phyloP scores from a whole-genome alignment of 92 coral and sea anemone genomes.

The Actinostola sp. region DNA sequence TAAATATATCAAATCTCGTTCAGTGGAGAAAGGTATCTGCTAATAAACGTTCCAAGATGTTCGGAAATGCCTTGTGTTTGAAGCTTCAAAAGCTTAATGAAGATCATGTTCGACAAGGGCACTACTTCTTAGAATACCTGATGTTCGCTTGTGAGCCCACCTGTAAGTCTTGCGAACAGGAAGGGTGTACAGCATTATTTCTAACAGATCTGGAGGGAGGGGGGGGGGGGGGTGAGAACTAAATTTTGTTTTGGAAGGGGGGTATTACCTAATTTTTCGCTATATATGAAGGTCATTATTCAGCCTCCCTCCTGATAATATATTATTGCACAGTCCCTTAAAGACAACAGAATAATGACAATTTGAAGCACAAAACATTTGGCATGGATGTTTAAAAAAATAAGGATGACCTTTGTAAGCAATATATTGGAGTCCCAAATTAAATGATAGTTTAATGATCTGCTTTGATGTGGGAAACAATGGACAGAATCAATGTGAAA shows the following conservation, averaged over 20 bases:
- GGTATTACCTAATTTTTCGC: too few species aligned
- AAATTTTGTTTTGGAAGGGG: too few species aligned
- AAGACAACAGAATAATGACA: too few species aligned
- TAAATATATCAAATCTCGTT: constrained; percentile 27
- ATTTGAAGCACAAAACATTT: background rate
- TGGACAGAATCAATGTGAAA: constrained; percentile 53
- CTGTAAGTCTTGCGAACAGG: too few species aligned
- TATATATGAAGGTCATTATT: too few species aligned
- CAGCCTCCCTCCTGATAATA: too few species aligned
- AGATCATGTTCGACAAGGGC: constrained; percentile 50
- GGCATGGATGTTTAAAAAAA: constrained; percentile 9
- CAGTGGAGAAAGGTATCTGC: constrained; percentile 39
- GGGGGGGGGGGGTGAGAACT: too few species aligned
- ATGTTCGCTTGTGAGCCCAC: constrained; percentile 33
- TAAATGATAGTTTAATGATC: constrained; percentile 19
- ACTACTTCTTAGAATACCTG: constrained; percentile 26
- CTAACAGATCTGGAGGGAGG: too few species aligned
- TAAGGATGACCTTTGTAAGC: constrained; percentile 23
- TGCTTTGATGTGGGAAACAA: constrained; percentile 31
- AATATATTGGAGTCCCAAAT: constrained; percentile 50
- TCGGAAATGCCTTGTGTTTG: constrained; percentile 33
- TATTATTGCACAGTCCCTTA: too few species aligned
- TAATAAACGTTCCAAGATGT: constrained; percentile 27
- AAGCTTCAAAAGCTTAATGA: constrained; percentile 39
- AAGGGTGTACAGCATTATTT: too few species aligned